These are phyloP conservation scores for Epiblema foenella DNA, from an alignment of 2,888 invertebrate species.

Conservation along the genomic window DNA sequence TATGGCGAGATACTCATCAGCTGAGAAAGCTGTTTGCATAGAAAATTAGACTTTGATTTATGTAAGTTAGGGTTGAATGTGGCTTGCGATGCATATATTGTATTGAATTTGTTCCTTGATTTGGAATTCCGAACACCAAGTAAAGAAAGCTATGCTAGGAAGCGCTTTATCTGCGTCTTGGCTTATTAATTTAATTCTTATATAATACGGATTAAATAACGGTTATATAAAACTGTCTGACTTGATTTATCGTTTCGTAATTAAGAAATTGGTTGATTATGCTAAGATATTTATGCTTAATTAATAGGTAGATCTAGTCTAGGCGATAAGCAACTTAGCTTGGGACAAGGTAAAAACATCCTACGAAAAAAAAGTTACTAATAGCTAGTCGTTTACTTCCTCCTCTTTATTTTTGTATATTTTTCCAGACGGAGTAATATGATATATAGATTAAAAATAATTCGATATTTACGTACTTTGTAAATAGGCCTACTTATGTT, in stretches of 20 bases:
- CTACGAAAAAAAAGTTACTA: not conserved
- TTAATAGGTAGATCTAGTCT: not conserved
- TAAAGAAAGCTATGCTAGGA: conserved; percentile 81
- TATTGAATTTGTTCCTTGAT: conserved; percentile 74
- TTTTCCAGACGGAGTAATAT: no score
- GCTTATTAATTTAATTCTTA: conserved; percentile 68
- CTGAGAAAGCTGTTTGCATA: conserved; percentile 21
- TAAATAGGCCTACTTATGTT: no score
- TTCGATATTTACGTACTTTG: no score
- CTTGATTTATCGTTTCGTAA: conserved; percentile 1
- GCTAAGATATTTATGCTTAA: not conserved
- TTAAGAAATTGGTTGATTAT: conserved; percentile 3
- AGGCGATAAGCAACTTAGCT: not conserved
- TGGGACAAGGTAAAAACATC: not conserved
- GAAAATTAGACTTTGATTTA: not conserved
- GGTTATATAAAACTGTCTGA: not conserved
- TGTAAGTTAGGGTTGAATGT: not conserved
- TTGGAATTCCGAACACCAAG: conserved; percentile 78
- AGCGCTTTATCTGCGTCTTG: conserved; percentile 63
- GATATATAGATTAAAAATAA: no score
- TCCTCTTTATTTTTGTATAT: no score
- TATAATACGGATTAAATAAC: conserved; percentile 49
- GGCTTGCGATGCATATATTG: conserved; percentile 38
- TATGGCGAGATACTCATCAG: conserved; percentile 13
- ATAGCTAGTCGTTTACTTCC: no score